Percentiles rank a stretch among this genome's conserved stretches.
Evolutionary conservation across 1,140 invertebrate genomes (phyloP).

Genomic region (Orius insidiosus): DNA sequence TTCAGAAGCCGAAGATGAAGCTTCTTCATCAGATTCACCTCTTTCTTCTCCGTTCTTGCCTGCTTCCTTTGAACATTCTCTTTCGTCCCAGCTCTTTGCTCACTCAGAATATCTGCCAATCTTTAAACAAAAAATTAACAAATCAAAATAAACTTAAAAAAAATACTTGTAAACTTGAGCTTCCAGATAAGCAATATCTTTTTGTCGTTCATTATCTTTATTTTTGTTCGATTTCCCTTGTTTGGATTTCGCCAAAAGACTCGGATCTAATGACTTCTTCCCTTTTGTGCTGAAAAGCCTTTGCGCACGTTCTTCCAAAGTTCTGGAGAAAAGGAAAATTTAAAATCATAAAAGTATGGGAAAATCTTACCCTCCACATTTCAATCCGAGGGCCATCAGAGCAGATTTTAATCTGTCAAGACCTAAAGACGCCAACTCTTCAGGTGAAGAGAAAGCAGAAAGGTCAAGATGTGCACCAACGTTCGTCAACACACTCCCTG

Average conservation of each 20-base stretch:
- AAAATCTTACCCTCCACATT: constrained; percentile 75
- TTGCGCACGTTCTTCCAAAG: constrained; percentile 89
- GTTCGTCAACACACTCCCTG: constrained; percentile 77
- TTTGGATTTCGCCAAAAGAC: constrained; percentile 73
- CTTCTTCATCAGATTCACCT: constrained; percentile 83
- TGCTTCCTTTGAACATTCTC: constrained; percentile 98
- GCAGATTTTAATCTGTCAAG: constrained; percentile 94
- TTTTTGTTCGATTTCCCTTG: constrained; percentile 44
- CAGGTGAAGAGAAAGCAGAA: constrained; percentile 92
- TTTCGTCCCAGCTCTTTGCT: constrained; percentile 76
- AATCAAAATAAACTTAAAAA: constrained; percentile 7
- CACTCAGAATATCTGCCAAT: constrained; percentile 61
- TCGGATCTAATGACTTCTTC: constrained; percentile 75
- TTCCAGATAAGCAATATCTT: constrained; percentile 71
- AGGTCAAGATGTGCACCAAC: constrained; percentile 91
- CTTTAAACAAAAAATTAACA: constrained; percentile 24
- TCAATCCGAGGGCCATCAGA: constrained; percentile 88
- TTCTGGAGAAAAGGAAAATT: constrained; percentile 32
- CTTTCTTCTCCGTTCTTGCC: constrained; percentile 89
- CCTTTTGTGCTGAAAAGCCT: constrained; percentile 91
- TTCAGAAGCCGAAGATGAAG: constrained; percentile 65
- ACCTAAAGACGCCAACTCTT: constrained; percentile 90
- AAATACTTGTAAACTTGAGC: constrained; percentile 63
- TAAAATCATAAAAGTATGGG: constrained; percentile 1
- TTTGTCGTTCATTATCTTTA: constrained; percentile 54